Evolutionary conservation across 2,113 vertebrate genomes (phyloP), one percentile per base, ranked within the genome.

Genomic region (Ptychochromis oligacanthus): DNA sequence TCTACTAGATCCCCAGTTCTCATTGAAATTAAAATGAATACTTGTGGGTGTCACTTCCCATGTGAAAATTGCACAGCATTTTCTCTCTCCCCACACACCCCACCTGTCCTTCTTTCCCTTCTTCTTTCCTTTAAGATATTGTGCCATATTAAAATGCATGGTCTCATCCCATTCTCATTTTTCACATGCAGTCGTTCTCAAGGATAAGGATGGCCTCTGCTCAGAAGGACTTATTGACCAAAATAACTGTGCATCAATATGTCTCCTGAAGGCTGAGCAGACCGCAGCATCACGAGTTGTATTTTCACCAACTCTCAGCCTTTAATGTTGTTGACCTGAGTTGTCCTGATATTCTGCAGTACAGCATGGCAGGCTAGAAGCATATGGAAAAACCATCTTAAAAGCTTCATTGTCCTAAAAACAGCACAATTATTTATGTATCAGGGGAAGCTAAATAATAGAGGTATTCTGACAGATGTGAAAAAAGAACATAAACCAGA

Each of bases 181-280:
- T 95, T 94, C 93, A 93, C 91, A 93, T 95, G 88, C 90, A 93
- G 89, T 90, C 81, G 87, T 86, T 94, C 88, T 93, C 93, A 93
- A 93, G 94, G 93, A 95, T 94, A 93, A 96, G 94, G 91, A 94
- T 92, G 91, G 92, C 90, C 89, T 94, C 88, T 91, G 84, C 94
- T 94, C 90, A 95, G 93, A 95, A 90, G 88, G 93, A 95, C 91
- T 93, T 95, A 95, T 95, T 96, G 95, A 96, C 94, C 91, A 93
- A 95, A 95, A 95, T 94, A 95, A 93, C 93, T 86, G 84, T 93
- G 92, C 92, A 90, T 95, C 94, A 95, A 95, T 95, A 95, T 88
- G 89, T 93, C 93, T 91, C 93, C 94, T 84, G 89, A 93, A 95
- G 94, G 92, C 95, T 93, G 87, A 90, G 91, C 84, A 83, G 90